Evolutionary conservation across 2,888 invertebrate species (phyloP), one percentile per base, ranked within the genome.

Genomic region (Clunio marinus): DNA sequence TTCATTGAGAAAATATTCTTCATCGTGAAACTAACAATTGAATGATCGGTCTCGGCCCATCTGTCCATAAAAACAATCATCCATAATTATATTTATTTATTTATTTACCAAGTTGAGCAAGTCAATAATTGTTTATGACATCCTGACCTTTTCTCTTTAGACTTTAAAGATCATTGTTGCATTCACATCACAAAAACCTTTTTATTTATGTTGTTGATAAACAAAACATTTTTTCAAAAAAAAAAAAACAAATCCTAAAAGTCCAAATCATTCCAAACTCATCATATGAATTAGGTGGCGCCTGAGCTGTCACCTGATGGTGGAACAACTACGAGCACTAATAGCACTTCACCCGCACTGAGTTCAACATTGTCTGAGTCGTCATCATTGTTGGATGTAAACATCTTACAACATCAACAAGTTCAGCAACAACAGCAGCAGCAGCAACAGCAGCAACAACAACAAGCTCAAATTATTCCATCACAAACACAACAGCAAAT

Each of bases 61-160:
- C n/a, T n/a, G 17, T 45, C n/a, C 73, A 76, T 75, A 73, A 77
- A 77, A 75, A 75, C 75, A 70, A 75, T 45, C 15, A 15, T 45
- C 20, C 10, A 7, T 32, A 32, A 7, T 32, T 32, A 7, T 32
- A 32, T 32, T 32, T 32, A 32, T 32, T 32, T 7, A 7, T 32
- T 7, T 32, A 32, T 7, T 32, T 32, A 32, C 32, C 32, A 7
- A 7, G 4, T 32, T 32, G 32, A n/a, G n/a, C n/a, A n/a, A n/a
- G n/a, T n/a, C n/a, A n/a, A n/a, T n/a, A n/a, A n/a, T n/a, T n/a
- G n/a, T n/a, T n/a, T n/a, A n/a, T n/a, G n/a, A n/a, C n/a, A n/a
- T n/a, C n/a, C n/a, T n/a, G n/a, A n/a, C n/a, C n/a, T n/a, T n/a
- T n/a, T n/a, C n/a, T n/a, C n/a, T n/a, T n/a, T n/a, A n/a, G n/a